These are phyloP conservation scores for Parotocinclus haroldoi DNA, from an alignment of 2,797 vertebrate genomes.

Conservation along the genomic window DNA sequence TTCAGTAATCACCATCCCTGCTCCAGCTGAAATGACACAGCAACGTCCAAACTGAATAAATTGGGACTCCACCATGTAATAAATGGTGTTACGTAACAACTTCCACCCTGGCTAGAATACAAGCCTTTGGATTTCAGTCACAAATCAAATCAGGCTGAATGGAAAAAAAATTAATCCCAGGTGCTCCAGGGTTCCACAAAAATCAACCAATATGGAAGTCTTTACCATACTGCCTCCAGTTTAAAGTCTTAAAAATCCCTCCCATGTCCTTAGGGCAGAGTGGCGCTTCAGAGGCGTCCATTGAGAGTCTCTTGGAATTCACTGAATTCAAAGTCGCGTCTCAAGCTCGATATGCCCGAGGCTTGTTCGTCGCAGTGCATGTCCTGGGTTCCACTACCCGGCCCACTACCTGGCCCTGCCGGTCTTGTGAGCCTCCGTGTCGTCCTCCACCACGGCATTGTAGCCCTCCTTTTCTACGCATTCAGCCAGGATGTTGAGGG, in stretches of 20 bases:
- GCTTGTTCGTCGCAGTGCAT: constrained; percentile 42
- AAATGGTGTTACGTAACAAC: constrained; percentile 26
- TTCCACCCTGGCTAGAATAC: constrained; percentile 27
- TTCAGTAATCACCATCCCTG: not conserved
- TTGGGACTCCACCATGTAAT: not conserved
- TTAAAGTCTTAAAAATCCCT: constrained; percentile 12
- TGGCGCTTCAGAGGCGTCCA: constrained; percentile 60
- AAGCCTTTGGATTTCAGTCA: constrained; percentile 34
- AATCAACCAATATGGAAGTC: constrained; percentile 20
- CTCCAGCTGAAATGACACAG: not conserved
- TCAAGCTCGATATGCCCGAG: constrained; percentile 59
- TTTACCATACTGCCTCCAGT: constrained; percentile 19
- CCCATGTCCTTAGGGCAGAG: constrained; percentile 35
- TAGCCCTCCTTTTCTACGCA: constrained; percentile 88
- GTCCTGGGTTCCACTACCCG: constrained; percentile 84
- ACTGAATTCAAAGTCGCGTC: constrained; percentile 84
- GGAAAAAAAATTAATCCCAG: constrained; percentile 15
- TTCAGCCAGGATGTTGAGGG: constrained; percentile 81
- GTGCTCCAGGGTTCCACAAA: constrained; percentile 17
- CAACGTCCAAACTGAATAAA: too few species aligned
- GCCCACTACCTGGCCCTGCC: constrained; percentile 85
- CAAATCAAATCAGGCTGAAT: constrained; percentile 36
- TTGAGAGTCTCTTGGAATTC: constrained; percentile 84
- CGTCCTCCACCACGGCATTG: constrained; percentile 81
- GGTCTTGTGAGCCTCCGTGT: constrained; percentile 72